These are phyloP conservation scores for Pseudochirops cupreus DNA, from an alignment of 2,797 vertebrate species.

Conservation along the genomic window DNA sequence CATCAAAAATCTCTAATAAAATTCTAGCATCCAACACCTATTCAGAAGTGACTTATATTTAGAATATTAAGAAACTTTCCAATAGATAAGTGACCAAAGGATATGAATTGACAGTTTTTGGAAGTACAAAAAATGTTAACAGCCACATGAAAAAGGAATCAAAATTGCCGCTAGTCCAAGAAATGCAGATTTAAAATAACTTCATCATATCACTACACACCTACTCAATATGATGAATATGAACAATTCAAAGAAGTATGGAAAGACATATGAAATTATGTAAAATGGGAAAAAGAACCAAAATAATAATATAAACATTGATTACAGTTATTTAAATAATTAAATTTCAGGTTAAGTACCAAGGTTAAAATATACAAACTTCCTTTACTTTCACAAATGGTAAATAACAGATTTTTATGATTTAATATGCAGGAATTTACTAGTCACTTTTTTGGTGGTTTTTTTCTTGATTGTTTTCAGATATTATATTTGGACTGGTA, in stretches of 20 bases:
- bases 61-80: background rate
- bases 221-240: background rate
- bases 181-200: background rate
- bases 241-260: background rate
- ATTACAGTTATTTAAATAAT: background rate
- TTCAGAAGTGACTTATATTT: constrained; percentile 42
- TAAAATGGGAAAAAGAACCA: background rate
- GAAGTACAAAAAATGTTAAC: background rate
- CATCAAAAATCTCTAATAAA: too few species aligned
- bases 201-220: background rate
- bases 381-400: background rate
- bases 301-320: background rate
- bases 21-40: background rate
- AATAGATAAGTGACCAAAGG: too few species aligned
- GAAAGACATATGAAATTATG: background rate
- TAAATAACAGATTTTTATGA: background rate
- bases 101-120: too few species aligned
- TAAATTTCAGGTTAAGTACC: background rate
- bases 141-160: background rate
- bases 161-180: background rate
- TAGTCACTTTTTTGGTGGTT: background rate
- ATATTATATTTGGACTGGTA: background rate
- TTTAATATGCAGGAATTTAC: background rate
- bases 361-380: background rate
- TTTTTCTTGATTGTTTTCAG: background rate